Evolutionary conservation across 1,140 invertebrate species (phyloP), one percentile per base, ranked within the genome.

Genomic region (Centruroides sculpturatus): DNA sequence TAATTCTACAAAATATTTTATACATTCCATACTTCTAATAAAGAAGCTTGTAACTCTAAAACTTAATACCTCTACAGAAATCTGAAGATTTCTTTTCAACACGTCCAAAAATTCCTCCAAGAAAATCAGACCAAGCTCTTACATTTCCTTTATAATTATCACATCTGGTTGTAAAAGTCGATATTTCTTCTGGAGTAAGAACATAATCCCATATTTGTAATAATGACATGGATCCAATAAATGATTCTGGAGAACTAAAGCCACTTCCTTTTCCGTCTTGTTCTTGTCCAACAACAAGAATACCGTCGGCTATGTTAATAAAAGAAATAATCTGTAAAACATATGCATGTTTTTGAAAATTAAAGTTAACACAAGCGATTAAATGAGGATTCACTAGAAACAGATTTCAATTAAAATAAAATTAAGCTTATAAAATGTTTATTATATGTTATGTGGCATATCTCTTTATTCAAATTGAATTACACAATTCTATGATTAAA

Each of bases 261-360:
- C 75, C 76, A 3, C 82, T 81, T 0, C 81, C 82, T 1, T 79
- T 36, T 6, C 69, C 64, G 67, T 85, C 84, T 67, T 86, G 84
- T 66, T 86, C 84, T 72, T 86, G 84, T 0, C 84, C 84, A 55
- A 86, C 72, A 7, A 85, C 76, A 52, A 85, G 68, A 23, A 73
- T 77, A 5, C 84, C 84, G 52, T 71, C 70, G 52, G 70, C 77
- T 79, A 63, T 23, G 23, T 23, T 23, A 23, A 23, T 23, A 23
- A 23, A 23, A 23, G 23, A 23, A 23, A 23, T 23, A 23, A 23
- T 23, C 1, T 23, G 23, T 23, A 23, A 23, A 23, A 23, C 23
- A n/a, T n/a, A n/a, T n/a, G n/a, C n/a, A n/a, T n/a, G n/a, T n/a
- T n/a, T n/a, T n/a, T n/a, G n/a, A n/a, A n/a, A n/a, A n/a, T n/a